A percentile compares a stretch with the other conserved stretches of the same genome.
Conservation (phyloP, 1,140 invertebrate genomes). For the Antheraea mylitta region DNA sequence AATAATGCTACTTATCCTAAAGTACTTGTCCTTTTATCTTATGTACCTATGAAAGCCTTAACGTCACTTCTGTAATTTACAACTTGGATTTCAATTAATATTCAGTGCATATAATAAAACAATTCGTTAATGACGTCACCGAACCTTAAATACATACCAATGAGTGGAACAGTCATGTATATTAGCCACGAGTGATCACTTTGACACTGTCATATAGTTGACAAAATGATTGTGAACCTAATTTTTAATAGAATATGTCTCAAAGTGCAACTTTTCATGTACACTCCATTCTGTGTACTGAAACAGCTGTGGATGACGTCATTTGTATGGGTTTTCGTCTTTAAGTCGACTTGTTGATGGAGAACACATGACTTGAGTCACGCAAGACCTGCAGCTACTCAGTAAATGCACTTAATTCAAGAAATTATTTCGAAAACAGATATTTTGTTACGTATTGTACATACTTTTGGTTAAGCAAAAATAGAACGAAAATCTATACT, state of each 20-base stretch:
- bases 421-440: neutral
- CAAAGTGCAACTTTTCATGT: neutral
- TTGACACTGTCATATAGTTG: constrained; percentile 1
- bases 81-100: neutral
- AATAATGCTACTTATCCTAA: no score
- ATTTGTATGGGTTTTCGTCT: constrained; percentile 6
- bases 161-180: constrained; percentile 9
- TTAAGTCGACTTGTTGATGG: neutral
- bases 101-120: constrained; percentile 6
- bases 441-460: no score
- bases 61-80: neutral
- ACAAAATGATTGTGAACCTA: constrained; percentile 9
- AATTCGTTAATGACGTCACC: constrained; percentile 31
- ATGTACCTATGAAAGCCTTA: neutral
- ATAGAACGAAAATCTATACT: no score
- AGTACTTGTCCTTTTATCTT: no score
- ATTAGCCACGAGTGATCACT: constrained; percentile 6
- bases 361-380: neutral
- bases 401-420: no score
- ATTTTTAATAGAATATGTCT: constrained; percentile 3
- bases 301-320: constrained; percentile 3
- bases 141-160: constrained; percentile 10
- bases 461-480: no score
- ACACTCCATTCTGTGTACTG: neutral
- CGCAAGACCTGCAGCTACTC: neutral